A percentile compares a stretch with the other conserved stretches of the same genome.
Evolutionary conservation across 2,113 vertebrate species (phyloP).

Genomic region (Macrotis lagotis): DNA sequence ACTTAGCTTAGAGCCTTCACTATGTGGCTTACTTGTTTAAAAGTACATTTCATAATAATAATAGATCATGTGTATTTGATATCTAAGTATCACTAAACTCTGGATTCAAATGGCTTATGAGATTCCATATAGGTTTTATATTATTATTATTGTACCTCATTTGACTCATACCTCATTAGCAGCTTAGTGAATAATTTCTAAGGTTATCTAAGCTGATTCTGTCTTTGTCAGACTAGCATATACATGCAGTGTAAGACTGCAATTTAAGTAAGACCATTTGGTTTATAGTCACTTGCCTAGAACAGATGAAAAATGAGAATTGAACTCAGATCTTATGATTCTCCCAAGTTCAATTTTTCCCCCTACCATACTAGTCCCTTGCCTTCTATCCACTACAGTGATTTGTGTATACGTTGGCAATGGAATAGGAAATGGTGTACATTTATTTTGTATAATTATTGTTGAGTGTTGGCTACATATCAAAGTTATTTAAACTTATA

Average conservation of each 20-base stretch:
- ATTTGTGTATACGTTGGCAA: not conserved
- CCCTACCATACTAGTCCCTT: not conserved
- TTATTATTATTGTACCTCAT: not conserved
- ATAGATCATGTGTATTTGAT: not conserved
- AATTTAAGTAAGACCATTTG: not conserved
- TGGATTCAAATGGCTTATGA: not conserved
- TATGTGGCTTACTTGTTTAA: not conserved
- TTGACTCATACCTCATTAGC: not conserved
- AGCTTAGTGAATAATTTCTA: not conserved
- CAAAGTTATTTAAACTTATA: constrained; percentile 45
- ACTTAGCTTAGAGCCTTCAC: not conserved
- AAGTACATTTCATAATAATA: not conserved
- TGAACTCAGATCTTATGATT: not conserved
- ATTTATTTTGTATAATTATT: constrained; percentile 1
- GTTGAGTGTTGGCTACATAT: constrained; percentile 32
- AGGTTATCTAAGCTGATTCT: not conserved
- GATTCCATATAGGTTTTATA: not conserved
- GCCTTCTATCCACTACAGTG: not conserved
- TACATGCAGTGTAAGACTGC: not conserved
- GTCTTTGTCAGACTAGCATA: not conserved
- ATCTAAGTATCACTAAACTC: not conserved
- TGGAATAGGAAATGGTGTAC: not conserved
- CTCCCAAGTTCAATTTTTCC: not conserved
- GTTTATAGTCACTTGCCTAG: not conserved
- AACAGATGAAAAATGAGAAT: not conserved